A percentile compares a stretch with the other conserved stretches of the same genome.
Conservation (phyloP, 1,140 invertebrate genomes). For the Macrosteles quadrilineatus region DNA sequence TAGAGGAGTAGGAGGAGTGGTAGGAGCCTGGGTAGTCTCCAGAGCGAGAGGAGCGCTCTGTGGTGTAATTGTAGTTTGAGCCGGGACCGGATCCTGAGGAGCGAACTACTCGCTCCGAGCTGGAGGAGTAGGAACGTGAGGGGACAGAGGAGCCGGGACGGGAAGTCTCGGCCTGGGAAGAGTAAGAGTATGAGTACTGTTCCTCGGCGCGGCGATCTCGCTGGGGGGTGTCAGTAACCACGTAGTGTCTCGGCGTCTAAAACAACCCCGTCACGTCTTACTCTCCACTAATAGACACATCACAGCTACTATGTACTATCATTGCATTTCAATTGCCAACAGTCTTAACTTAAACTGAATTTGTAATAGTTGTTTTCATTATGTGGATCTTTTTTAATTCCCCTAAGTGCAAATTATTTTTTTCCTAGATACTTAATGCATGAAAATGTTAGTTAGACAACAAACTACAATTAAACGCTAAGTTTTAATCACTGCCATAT, state of each 20-base stretch:
- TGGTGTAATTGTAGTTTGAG: constrained; percentile 67
- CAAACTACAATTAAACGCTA: too few species aligned
- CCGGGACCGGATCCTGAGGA: constrained; percentile 62
- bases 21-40: constrained; percentile 73
- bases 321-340: background rate
- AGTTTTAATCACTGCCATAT: too few species aligned
- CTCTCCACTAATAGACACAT: background rate
- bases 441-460: too few species aligned
- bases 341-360: background rate
- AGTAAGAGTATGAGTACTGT: constrained; percentile 82
- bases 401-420: too few species aligned
- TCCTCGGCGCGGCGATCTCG: constrained; percentile 67
- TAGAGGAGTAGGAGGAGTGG: constrained; percentile 71
- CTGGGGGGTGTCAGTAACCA: constrained; percentile 74
- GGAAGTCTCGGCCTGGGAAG: constrained; percentile 55
- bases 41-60: constrained; percentile 67
- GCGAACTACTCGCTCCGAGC: constrained; percentile 64
- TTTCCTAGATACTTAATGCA: too few species aligned
- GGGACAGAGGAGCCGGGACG: constrained; percentile 57
- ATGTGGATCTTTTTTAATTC: too few species aligned
- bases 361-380: too few species aligned
- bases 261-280: constrained; percentile 38
- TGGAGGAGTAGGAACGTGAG: constrained; percentile 64
- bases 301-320: background rate
- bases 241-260: constrained; percentile 81